A percentile compares a stretch with the other conserved stretches of the same genome.
Conservation (phyloP, 2,888 invertebrate genomes). For the Lasius fuliginosus region DNA sequence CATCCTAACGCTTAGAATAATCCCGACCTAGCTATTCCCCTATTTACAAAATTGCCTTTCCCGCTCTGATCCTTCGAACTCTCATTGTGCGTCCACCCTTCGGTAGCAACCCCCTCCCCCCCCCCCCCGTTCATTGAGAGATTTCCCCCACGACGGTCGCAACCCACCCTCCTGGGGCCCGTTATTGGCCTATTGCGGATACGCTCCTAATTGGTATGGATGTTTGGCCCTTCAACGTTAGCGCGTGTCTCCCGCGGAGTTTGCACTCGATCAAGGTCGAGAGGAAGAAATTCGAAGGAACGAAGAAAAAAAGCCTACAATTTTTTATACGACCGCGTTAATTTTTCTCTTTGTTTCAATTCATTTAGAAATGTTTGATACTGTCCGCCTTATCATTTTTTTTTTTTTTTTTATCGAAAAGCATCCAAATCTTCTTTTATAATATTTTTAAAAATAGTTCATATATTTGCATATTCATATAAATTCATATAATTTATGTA, state of each 20-base stretch:
- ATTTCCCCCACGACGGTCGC: conserved; percentile 52
- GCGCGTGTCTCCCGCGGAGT: conserved; percentile 22
- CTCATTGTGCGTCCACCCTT: conserved; percentile 65
- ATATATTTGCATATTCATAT: neutral
- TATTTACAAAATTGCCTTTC: conserved; percentile 72
- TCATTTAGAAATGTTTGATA: neutral
- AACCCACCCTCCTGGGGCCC: conserved; percentile 60
- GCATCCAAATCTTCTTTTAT: neutral
- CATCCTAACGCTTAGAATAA: conserved; percentile 68
- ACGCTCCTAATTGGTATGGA: conserved; percentile 72
- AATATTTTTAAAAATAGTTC: neutral
- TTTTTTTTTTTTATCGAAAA: neutral
- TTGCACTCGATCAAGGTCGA: conserved; percentile 32
- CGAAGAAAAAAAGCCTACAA: neutral
- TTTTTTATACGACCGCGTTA: neutral
- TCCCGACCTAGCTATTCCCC: conserved; percentile 65
- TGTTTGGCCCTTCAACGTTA: conserved; percentile 49
- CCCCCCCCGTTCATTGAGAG: conserved; percentile 64
- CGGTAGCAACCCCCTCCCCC: conserved; percentile 58
- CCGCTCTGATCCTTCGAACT: conserved; percentile 57
- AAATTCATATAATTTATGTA: too few species aligned
- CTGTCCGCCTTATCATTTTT: neutral
- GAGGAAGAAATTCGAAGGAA: neutral
- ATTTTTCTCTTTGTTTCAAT: neutral
- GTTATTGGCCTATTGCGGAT: conserved; percentile 67